A percentile compares a stretch with the other conserved stretches of the same genome.
Conservation (phyloP, 2,888 invertebrate genomes). For the Pasiphila rectangulata region DNA sequence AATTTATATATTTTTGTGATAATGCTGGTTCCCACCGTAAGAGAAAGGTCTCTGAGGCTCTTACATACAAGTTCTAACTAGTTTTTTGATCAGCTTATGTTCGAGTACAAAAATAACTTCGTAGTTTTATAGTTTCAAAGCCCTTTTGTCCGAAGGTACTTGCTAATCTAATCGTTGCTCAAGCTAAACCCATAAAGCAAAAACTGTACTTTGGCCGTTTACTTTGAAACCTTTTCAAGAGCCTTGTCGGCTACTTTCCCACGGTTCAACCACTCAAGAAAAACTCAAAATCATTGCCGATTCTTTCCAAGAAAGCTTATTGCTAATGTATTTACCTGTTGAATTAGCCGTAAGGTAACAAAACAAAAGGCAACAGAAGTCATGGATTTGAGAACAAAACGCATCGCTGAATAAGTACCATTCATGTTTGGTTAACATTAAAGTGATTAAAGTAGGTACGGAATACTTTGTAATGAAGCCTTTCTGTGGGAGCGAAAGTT, state of each 20-base stretch:
- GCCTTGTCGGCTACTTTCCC: conserved; percentile 9
- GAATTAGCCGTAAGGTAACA: conserved; percentile 6
- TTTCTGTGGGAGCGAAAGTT: conserved; percentile 10
- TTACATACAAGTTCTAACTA: too few relatives aligned
- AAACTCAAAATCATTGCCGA: conserved; percentile 5
- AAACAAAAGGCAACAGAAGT: conserved; percentile 7
- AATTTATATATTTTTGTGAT: too few relatives aligned
- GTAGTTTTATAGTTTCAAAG: too few relatives aligned
- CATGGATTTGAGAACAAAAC: conserved; percentile 2
- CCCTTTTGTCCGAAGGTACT: background rate
- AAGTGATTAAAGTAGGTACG: background rate
- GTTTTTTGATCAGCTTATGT: too few relatives aligned
- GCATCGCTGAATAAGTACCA: conserved; percentile 7
- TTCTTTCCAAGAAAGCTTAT: conserved; percentile 15
- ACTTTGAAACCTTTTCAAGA: conserved; percentile 15
- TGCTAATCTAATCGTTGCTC: conserved; percentile 8
- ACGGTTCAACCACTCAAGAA: conserved; percentile 3
- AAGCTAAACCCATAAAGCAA: conserved; percentile 7
- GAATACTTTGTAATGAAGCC: conserved; percentile 7
- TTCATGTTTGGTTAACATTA: conserved; percentile 11
- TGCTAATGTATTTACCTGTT: conserved; percentile 16
- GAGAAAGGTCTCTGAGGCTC: too few relatives aligned
- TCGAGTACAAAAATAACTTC: too few relatives aligned
- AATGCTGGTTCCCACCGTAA: too few relatives aligned
- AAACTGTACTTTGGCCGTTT: conserved; percentile 14